Conservation (phyloP, 2,888 invertebrate species). For the Heliconius erato region DNA sequence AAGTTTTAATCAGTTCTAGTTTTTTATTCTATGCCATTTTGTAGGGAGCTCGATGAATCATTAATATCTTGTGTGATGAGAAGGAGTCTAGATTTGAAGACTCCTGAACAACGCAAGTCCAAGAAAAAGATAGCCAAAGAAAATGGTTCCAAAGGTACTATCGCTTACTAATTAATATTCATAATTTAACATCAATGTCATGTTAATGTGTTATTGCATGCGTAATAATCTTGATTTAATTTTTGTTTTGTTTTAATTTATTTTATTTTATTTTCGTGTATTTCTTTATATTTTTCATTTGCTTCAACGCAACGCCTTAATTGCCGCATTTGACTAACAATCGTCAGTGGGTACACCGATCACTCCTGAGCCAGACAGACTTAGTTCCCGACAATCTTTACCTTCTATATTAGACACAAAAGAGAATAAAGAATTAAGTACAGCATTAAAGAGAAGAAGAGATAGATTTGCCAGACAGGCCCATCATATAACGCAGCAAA, state of each 20-base stretch:
- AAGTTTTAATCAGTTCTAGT: neutral
- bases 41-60: slow-evolving; percentile 88
- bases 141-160: slow-evolving; percentile 91
- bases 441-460: slow-evolving; percentile 91
- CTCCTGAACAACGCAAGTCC: slow-evolving; percentile 92
- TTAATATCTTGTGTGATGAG: slow-evolving; percentile 90
- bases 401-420: slow-evolving; percentile 72
- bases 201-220: slow-evolving; percentile 40
- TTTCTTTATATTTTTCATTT: slow-evolving; percentile 48
- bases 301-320: slow-evolving; percentile 56
- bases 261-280: slow-evolving; percentile 32
- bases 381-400: slow-evolving; percentile 62
- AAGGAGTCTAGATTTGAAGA: slow-evolving; percentile 74
- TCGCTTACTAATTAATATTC: neutral
- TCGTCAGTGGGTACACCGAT: slow-evolving; percentile 65
- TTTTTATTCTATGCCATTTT: slow-evolving; percentile 48
- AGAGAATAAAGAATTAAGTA: slow-evolving; percentile 90
- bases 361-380: slow-evolving; percentile 67
- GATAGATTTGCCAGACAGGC: slow-evolving; percentile 94
- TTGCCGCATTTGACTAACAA: slow-evolving; percentile 74
- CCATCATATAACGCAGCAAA: slow-evolving; percentile 93
- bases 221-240: slow-evolving; percentile 36
- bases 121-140: slow-evolving; percentile 86
- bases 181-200: neutral
- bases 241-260: slow-evolving; percentile 24